Percentiles rank a stretch among this genome's conserved stretches.
Evolutionary conservation across 2,888 invertebrate genomes (phyloP).

Genomic region (Mechanitis mazaeus): DNA sequence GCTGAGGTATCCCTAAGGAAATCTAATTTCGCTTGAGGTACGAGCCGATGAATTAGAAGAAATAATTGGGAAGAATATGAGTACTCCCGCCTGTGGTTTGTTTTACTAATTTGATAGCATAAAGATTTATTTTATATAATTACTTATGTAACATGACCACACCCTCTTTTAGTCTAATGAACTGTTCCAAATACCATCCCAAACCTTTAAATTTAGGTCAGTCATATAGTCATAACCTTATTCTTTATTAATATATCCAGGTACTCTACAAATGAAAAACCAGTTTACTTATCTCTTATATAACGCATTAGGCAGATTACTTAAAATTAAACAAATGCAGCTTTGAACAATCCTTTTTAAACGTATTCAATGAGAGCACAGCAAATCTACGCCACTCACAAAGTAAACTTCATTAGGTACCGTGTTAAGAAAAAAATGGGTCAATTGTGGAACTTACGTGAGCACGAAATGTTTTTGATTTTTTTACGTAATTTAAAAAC

Average conservation of each 20-base stretch:
- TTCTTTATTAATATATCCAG: too few relatives aligned
- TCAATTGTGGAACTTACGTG: conserved; percentile 23
- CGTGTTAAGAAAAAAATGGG: conserved; percentile 33
- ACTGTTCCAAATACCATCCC: not conserved
- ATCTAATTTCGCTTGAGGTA: conserved; percentile 26
- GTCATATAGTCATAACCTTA: too few relatives aligned
- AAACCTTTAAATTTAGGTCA: not conserved
- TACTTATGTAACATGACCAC: too few relatives aligned
- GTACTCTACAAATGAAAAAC: not conserved
- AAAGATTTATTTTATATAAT: too few relatives aligned
- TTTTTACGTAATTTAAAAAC: conserved; percentile 11
- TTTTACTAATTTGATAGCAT: not conserved
- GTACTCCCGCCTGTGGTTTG: conserved; percentile 2
- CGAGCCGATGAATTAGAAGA: conserved; percentile 25
- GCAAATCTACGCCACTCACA: conserved; percentile 33
- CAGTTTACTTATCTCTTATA: not conserved
- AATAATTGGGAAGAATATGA: conserved; percentile 25
- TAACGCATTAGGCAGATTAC: not conserved
- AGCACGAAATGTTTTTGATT: conserved; percentile 13
- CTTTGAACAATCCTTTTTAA: conserved; percentile 17
- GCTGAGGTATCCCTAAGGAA: conserved; percentile 27
- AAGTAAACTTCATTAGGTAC: conserved; percentile 40
- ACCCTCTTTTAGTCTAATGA: not conserved
- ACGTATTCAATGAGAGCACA: conserved; percentile 21
- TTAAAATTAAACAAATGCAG: conserved; percentile 9